Evolutionary conservation across 2,888 invertebrate species (phyloP).

Genomic region (Scaptomyza polygonia): DNA sequence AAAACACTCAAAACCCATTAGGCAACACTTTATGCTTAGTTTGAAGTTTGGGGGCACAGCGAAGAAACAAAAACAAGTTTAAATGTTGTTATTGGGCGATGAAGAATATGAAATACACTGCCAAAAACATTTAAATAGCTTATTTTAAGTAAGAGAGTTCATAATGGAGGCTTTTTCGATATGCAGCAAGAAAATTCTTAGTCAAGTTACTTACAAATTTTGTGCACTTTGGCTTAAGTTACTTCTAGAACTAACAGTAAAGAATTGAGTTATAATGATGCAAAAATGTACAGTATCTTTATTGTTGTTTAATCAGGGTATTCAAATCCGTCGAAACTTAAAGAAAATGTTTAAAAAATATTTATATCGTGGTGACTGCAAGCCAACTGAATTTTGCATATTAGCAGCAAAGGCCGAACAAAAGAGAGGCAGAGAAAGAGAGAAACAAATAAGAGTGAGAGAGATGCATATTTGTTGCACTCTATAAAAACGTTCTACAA

Average conservation of each 20-base stretch:
- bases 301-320: background rate
- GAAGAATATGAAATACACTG: constrained; percentile 1
- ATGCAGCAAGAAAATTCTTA: no score
- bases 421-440: background rate
- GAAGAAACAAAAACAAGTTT: constrained; percentile 17
- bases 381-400: constrained; percentile 72
- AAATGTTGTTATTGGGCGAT: background rate
- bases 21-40: constrained; percentile 82
- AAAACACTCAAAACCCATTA: constrained; percentile 83
- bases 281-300: no score
- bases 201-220: no score
- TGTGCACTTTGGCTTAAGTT: no score
- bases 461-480: constrained; percentile 45
- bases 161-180: background rate
- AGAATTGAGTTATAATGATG: no score
- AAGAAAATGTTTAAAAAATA: constrained; percentile 18
- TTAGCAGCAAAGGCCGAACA: constrained; percentile 38
- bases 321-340: background rate
- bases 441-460: background rate
- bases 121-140: background rate
- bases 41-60: constrained; percentile 72
- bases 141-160: background rate
- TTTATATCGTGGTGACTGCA: constrained; percentile 46
- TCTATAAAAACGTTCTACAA: constrained; percentile 69
- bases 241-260: no score